Percentiles rank a stretch among this genome's conserved stretches.
phyloP scores from a whole-genome alignment of 2,797 vertebrate species.

The Alectoris magna region DNA sequence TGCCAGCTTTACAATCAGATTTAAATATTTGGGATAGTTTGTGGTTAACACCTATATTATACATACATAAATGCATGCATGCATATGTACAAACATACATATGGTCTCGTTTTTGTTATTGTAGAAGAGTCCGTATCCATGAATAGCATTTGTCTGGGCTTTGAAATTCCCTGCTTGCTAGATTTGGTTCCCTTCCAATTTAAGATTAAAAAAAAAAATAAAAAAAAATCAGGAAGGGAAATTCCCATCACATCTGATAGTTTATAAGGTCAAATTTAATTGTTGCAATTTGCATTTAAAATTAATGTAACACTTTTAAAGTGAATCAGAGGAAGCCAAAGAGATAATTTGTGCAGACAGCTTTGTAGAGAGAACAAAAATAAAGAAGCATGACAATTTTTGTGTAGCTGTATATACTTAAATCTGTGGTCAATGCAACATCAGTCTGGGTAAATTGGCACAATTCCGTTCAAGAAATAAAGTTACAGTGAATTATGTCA shows the following conservation, averaged over 20 bases:
- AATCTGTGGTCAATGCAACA: conserved; percentile 2
- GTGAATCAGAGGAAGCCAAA: conserved; percentile 55
- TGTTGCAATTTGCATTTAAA: conserved; percentile 63
- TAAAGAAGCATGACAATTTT: conserved; percentile 16
- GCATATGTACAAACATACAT: background rate
- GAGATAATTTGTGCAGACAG: conserved; percentile 30
- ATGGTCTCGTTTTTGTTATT: conserved; percentile 12
- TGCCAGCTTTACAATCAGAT: conserved; percentile 64
- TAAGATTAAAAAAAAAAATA: conserved; percentile 34
- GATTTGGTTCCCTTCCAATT: conserved; percentile 67
- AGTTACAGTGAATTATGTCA: background rate
- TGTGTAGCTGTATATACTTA: background rate
- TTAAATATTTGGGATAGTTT: conserved; percentile 59
- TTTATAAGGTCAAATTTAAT: conserved; percentile 71
- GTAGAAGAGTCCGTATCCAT: conserved; percentile 24
- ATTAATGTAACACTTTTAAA: conserved; percentile 40
- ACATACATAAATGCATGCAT: background rate
- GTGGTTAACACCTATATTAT: conserved; percentile 40
- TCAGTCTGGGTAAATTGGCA: background rate
- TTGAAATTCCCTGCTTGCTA: conserved; percentile 68
- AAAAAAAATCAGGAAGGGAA: conserved; percentile 51
- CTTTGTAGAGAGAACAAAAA: conserved; percentile 51
- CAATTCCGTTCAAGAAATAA: background rate
- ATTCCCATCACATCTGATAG: conserved; percentile 63
- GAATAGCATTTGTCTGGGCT: conserved; percentile 64